These are phyloP conservation scores for Sus scrofa DNA, from an alignment of 2,113 vertebrate genomes.

Conservation along the genomic window T2T-Sscrofa CM000830.6:22179001-22179500, in stretches of 20 bases:
- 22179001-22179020: not conserved
- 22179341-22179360: not conserved
- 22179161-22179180: not conserved
- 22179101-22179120: not conserved
- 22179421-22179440: not conserved
- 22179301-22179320: not conserved
- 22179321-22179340: too few relatives aligned
- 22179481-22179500: conserved; percentile 12
- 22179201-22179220: not conserved
- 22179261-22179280: not conserved
- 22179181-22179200: not conserved
- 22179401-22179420: not conserved
- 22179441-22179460: not conserved
- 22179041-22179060: not conserved
- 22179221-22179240: not conserved
- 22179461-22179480: not conserved
- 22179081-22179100: conserved; percentile 2
- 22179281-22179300: not conserved
- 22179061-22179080: not conserved
- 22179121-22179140: not conserved
- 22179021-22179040: not conserved
- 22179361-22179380: not conserved
- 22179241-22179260: not conserved
- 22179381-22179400: not conserved
- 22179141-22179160: not conserved